phyloP scores from a whole-genome alignment of 2,888 invertebrate genomes.

The Ypsolopha scabrella region DNA sequence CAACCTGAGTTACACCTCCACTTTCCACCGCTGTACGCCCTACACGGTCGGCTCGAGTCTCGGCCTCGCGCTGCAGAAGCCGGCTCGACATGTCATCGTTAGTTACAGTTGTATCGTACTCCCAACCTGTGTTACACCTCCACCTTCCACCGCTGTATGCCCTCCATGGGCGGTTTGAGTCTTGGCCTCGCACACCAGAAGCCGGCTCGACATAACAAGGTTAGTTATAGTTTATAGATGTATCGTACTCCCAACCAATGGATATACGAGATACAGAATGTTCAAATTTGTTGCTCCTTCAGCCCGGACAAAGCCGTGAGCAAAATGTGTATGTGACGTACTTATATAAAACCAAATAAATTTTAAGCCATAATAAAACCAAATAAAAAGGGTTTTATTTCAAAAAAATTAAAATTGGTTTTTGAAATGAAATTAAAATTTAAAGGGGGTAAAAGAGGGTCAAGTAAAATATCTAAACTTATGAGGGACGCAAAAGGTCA shows the following conservation, averaged over 20 bases:
- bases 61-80: conserved; percentile 67
- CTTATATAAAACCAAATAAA: no score
- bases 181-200: conserved; percentile 69
- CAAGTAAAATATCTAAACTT: no score
- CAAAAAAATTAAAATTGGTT: no score
- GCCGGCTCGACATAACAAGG: conserved; percentile 43
- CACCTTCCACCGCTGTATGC: conserved; percentile 71
- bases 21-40: conserved; percentile 74
- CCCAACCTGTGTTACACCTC: conserved; percentile 71
- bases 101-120: background rate
- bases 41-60: conserved; percentile 74
- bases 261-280: no score
- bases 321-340: no score
- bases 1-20: conserved; percentile 72
- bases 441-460: no score
- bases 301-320: no score
- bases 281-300: no score
- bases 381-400: no score
- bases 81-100: conserved; percentile 45
- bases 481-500: no score
- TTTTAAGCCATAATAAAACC: no score
- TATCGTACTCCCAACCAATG: conserved; percentile 30
- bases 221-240: conserved; percentile 30
- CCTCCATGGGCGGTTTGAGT: conserved; percentile 74
- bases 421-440: no score